Conservation (phyloP, 1,140 invertebrate species). For the Mya arenaria region DNA sequence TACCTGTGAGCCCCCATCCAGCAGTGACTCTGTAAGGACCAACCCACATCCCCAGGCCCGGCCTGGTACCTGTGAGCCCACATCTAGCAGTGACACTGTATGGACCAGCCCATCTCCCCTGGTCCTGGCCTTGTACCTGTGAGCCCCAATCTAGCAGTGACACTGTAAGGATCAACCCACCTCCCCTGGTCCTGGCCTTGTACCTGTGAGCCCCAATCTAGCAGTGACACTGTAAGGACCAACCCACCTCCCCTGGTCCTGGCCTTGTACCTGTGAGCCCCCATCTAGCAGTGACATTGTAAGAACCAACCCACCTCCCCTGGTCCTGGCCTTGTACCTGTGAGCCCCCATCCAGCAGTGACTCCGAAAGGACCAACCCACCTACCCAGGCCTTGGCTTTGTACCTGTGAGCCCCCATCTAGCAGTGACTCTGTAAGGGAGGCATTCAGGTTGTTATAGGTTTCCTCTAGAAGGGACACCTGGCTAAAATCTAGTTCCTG, state of each 20-base stretch:
- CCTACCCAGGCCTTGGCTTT: too few species aligned
- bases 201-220: slow-evolving; percentile 87
- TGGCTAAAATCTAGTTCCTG: slow-evolving; percentile 86
- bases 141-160: slow-evolving; percentile 86
- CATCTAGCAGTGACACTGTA: not conserved
- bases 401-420: slow-evolving; percentile 86
- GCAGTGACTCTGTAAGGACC: slow-evolving; percentile 86
- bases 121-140: slow-evolving; percentile 86
- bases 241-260: too few species aligned
- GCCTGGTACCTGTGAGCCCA: not conserved
- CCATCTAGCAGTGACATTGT: slow-evolving; percentile 85
- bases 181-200: slow-evolving; percentile 72
- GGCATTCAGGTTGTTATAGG: slow-evolving; percentile 94
- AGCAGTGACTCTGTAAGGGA: slow-evolving; percentile 88
- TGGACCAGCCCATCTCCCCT: too few species aligned
- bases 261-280: slow-evolving; percentile 87
- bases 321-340: too few species aligned
- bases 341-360: too few species aligned
- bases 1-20: slow-evolving; percentile 87
- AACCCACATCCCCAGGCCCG: too few species aligned
- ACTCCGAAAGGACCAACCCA: too few species aligned
- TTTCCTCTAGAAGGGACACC: slow-evolving; percentile 94
- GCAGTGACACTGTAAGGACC: slow-evolving; percentile 86
- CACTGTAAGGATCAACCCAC: slow-evolving; percentile 84
- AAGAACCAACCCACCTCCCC: too few species aligned